Conservation (phyloP, 2,797 vertebrate genomes). For the Protonibea diacanthus region DNA sequence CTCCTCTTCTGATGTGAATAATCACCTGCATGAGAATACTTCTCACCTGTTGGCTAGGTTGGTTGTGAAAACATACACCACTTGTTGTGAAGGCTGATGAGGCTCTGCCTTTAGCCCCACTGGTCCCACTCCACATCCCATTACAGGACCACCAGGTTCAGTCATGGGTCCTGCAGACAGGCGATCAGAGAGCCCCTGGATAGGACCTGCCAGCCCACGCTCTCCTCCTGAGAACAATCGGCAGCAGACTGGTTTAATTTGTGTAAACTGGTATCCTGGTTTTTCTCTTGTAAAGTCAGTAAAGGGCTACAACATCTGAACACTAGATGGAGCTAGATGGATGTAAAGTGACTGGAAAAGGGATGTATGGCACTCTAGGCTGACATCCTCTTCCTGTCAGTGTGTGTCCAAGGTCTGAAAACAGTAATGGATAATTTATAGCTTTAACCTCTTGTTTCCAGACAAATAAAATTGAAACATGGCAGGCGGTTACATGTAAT, state of each 20-base stretch:
- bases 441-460: constrained; percentile 17
- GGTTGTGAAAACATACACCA: constrained; percentile 97
- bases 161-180: constrained; percentile 85
- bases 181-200: constrained; percentile 87
- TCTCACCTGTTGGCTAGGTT: constrained; percentile 96
- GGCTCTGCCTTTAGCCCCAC: constrained; percentile 73
- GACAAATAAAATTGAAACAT: background rate
- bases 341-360: constrained; percentile 45
- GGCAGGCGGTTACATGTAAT: constrained; percentile 17
- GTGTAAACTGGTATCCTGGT: background rate
- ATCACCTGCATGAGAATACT: background rate
- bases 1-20: background rate
- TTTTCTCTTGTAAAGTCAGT: background rate
- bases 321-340: constrained; percentile 83
- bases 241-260: constrained; percentile 21
- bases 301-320: constrained; percentile 26
- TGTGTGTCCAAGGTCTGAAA: constrained; percentile 34
- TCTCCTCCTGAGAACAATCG: constrained; percentile 87
- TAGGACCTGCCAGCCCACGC: constrained; percentile 85
- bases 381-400: constrained; percentile 31
- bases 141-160: constrained; percentile 83
- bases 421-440: constrained; percentile 24
- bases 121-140: constrained; percentile 82
- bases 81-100: constrained; percentile 88
- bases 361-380: background rate